Evolutionary conservation across 1,140 invertebrate species (phyloP), one percentile per base, ranked within the genome.

Genomic region (Paralvinella palmiformis): DNA sequence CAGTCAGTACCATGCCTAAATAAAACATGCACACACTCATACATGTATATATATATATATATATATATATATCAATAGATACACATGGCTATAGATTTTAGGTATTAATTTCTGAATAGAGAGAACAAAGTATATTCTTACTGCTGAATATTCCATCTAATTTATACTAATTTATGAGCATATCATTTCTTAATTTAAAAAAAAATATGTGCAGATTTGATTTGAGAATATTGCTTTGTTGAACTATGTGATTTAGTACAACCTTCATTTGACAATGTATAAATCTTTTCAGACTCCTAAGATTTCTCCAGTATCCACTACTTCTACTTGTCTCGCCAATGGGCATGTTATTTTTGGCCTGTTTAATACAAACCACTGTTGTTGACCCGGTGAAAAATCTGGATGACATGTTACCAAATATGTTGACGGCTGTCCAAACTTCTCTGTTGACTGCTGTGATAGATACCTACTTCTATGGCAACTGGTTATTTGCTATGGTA

Each of bases 401-500:
- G n/a, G 65, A 27, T 68, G 70, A n/a, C 64, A 73, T 15, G 36
- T 75, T 7, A 52, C 57, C 3, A 63, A 68, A 64, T 7, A 29
- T 69, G 3, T 76, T 68, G 48, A 29, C 24, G 17, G 24, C 48
- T 10, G 31, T 73, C 31, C 75, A 91, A 76, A 86, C 90, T 73
- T 87, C 88, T 10, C 82, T 91, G 15, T 86, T 91, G 69, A 90
- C 88, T 71, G 85, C 87, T 50, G 84, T 94, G 37, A 86, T 91
- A 2, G 92, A 96, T 79, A 87, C 86, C 31, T 86, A 91, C 83
- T 82, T 89, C 41, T 88, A 88, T 70, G 86, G 85, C 13, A 88
- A 86, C 73, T 88, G 86, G 86, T 79, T 85, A 24, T 88, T 84
- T 69, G 80, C 81, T 62, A 77, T 88, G 15, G 79, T 81, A n/a